Base-by-base conservation (phyloP, 2,797 vertebrate genomes). In the Alosa sapidissima region DNA sequence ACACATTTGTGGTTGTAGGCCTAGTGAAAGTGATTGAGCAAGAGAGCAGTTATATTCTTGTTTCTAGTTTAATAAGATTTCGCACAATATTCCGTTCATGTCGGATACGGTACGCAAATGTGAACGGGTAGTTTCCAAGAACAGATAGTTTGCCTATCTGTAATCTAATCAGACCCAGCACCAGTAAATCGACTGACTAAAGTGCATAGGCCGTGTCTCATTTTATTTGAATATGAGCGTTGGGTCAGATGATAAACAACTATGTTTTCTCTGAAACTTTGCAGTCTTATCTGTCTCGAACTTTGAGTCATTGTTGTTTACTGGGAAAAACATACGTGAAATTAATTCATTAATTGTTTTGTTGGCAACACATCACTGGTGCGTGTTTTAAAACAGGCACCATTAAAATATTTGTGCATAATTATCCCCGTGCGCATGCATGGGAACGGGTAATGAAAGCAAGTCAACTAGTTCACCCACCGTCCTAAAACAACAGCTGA, bases 241-340 rank as follows among this genome's bases (percentile, higher is more conserved):
- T 24, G 72, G 81, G 47, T 84, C 81, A 62, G 33, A 21, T 78
- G 84, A 62, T 54, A 86, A 89, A 89, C 88, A 86, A 85, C 82
- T 89, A 87, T 10, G 24, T 82, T 21, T 49, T 51, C 75, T 87
- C 88, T 87, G 24, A 51, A 82, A 82, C 48, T 24, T 82, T 48
- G 21, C 28, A 5, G 72, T 47, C 36, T 78, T 78, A 16, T 36
- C 72, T 87, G 62, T 24, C 54, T 86, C 88, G 91, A 92, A 93
- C 91, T 92, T 92, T 92, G 89, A 90, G 88, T 91, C 84, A 72
- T 21, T 78, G 72, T 21, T 78, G 7, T 78, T 78, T 78, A 21
- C 21, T 78, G 41, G 41, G 36, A 47, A 45, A 47, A 5, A 16
- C 1, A 78, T 78, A 78, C 72, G 7, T 47, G 36, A 45, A 72